Evolutionary conservation across 2,888 invertebrate genomes (phyloP).

Genomic region (Dilophus febrilis): DNA sequence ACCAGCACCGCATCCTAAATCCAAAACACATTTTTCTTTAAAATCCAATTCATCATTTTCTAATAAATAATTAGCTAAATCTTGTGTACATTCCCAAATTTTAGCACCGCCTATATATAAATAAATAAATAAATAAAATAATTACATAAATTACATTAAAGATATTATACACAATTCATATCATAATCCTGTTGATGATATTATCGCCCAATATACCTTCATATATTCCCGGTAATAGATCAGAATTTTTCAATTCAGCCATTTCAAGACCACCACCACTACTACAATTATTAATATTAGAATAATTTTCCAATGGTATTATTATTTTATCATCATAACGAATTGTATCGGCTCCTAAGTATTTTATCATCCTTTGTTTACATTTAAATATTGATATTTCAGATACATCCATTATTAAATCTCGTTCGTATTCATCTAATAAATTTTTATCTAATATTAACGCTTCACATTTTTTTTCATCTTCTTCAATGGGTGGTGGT

Average conservation of each 20-base stretch:
- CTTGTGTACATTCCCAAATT: slow-evolving; percentile 88
- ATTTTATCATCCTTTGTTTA: too few species aligned
- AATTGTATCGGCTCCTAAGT: neutral
- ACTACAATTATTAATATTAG: too few species aligned
- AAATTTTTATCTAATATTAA: too few species aligned
- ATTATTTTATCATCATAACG: slow-evolving; percentile 22
- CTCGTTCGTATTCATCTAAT: too few species aligned
- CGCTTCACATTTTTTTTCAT: too few species aligned
- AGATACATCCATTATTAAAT: too few species aligned
- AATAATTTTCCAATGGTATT: slow-evolving; percentile 17
- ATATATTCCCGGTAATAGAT: slow-evolving; percentile 57
- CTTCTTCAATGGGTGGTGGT: too few species aligned
- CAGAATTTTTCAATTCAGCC: slow-evolving; percentile 48
- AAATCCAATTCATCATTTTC: slow-evolving; percentile 17
- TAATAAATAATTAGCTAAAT: slow-evolving; percentile 51
- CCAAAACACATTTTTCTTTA: slow-evolving; percentile 46
- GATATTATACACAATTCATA: too few species aligned
- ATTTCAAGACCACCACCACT: too few species aligned
- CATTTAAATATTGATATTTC: too few species aligned
- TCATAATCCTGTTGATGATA: too few species aligned
- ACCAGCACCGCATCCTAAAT: slow-evolving; percentile 87
- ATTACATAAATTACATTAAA: neutral
- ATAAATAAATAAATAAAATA: slow-evolving; percentile 3
- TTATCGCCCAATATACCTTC: slow-evolving; percentile 51
- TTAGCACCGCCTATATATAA: slow-evolving; percentile 66